Base-by-base conservation (phyloP, 30 jellyfish, hydroid and myxozoan genomes). In the Mastigias papua region DNA sequence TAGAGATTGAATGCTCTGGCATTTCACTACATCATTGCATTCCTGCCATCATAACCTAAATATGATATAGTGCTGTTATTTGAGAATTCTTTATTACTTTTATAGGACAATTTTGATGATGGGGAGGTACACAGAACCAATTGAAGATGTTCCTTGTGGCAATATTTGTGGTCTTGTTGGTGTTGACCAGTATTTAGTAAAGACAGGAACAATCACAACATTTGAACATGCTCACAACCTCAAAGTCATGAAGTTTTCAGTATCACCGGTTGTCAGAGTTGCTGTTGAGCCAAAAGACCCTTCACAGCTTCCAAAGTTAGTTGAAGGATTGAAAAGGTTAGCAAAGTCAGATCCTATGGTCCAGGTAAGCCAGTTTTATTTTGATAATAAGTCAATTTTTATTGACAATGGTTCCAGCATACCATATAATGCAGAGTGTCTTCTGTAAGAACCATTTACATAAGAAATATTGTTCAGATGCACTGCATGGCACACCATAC, bases 311-410 rank as follows among this genome's bases (percentile, higher is more conserved):
- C 99, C 99, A 48, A 96, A 96, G 72, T 96, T 96, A n/a, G 98
- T 96, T 49, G 99, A 96, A 61, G 99, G 99, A 7, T 69, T 96
- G 80, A 96, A 96, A 51, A 96, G 99, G 32, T 77, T 96, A 83
- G 98, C 99, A 35, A 96, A 96, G 86, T 91, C 98, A 19, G 99
- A 96, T 89, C 99, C 99, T 88, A 96, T 96, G 99, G 99, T 96
- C 61, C 92, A 88, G 92, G 97, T 88, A 23, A 0, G 91, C n/a
- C n/a, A n/a, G n/a, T n/a, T n/a, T n/a, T n/a, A n/a, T n/a, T n/a
- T n/a, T n/a, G n/a, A n/a, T n/a, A n/a, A n/a, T n/a, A n/a, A n/a
- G n/a, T n/a, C n/a, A n/a, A n/a, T n/a, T n/a, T n/a, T n/a, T n/a
- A n/a, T n/a, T n/a, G n/a, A n/a, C n/a, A n/a, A n/a, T n/a, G n/a